These are phyloP conservation scores for Labeo calbasu DNA, from an alignment of 2,797 vertebrate species.

Conservation along the genomic window DNA sequence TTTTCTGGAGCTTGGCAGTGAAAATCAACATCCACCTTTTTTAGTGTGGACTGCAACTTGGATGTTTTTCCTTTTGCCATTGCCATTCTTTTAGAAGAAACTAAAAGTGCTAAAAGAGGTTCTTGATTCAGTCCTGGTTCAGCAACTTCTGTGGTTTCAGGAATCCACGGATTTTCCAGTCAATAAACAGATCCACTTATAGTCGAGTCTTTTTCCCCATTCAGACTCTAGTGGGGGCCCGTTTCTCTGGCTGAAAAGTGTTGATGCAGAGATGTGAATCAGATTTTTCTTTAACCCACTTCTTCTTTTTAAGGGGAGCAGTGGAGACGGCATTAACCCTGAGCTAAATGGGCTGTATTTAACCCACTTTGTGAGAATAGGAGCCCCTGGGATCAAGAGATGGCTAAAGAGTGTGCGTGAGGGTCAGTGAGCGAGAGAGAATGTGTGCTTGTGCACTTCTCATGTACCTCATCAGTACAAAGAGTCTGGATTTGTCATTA, in stretches of 20 bases:
- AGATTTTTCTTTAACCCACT: conserved; percentile 46
- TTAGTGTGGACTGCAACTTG: conserved; percentile 52
- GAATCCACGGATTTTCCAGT: conserved; percentile 78
- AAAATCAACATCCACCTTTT: not conserved
- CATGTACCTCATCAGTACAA: conserved; percentile 23
- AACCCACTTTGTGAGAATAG: conserved; percentile 49
- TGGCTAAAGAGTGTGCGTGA: conserved; percentile 45
- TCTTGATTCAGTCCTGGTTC: conserved; percentile 66
- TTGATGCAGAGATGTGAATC: conserved; percentile 49
- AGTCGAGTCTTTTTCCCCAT: conserved; percentile 38
- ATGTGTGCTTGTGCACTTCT: conserved; percentile 21
- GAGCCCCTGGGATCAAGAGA: conserved; percentile 41
- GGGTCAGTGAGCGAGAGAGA: conserved; percentile 48
- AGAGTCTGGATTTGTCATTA: conserved; percentile 38
- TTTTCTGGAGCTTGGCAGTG: not conserved
- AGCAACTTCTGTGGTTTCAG: conserved; percentile 70
- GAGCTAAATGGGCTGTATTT: conserved; percentile 56
- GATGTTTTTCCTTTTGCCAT: not conserved
- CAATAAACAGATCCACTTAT: conserved; percentile 71
- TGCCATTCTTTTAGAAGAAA: not conserved
- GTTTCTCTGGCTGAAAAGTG: conserved; percentile 46
- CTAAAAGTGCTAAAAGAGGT: conserved; percentile 50
- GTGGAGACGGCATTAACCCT: conserved; percentile 52
- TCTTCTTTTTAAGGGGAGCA: conserved; percentile 53
- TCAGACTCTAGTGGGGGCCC: conserved; percentile 53